These are phyloP conservation scores for Anableps anableps DNA, from an alignment of 2,797 vertebrate genomes.

Conservation along the genomic window DNA sequence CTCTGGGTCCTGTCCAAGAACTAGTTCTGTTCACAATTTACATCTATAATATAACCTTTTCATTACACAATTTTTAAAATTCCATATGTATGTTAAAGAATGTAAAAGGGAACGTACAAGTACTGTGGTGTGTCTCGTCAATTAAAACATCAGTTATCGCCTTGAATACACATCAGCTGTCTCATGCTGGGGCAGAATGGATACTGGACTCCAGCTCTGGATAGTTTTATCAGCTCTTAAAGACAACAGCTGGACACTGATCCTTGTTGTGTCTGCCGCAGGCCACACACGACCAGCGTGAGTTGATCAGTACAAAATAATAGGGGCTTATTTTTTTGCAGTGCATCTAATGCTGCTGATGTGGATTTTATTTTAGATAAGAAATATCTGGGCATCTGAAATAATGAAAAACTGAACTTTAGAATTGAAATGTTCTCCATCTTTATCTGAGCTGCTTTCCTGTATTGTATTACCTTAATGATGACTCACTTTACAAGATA, in stretches of 20 bases:
- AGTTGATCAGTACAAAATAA: neutral
- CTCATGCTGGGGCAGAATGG: neutral
- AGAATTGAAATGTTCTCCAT: neutral
- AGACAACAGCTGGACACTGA: neutral
- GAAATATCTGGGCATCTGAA: neutral
- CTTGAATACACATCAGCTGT: neutral
- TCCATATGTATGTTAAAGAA: neutral
- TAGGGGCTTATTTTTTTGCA: neutral
- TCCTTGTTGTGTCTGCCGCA: neutral
- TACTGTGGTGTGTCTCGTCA: neutral
- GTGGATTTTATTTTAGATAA: neutral
- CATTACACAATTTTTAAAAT: neutral
- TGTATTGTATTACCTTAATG: neutral
- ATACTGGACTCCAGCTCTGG: neutral
- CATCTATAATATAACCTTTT: neutral
- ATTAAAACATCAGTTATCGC: neutral
- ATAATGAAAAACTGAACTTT: neutral
- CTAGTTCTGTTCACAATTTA: neutral
- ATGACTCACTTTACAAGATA: neutral
- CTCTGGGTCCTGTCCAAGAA: neutral
- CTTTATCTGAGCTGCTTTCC: neutral
- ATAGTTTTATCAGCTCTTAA: neutral
- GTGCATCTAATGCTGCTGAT: neutral
- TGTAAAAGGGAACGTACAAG: neutral
- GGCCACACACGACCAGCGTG: neutral